A percentile compares a stretch with the other conserved stretches of the same genome.
Conservation (phyloP, 2,888 invertebrate species). For the Calameuta filiformis region DNA sequence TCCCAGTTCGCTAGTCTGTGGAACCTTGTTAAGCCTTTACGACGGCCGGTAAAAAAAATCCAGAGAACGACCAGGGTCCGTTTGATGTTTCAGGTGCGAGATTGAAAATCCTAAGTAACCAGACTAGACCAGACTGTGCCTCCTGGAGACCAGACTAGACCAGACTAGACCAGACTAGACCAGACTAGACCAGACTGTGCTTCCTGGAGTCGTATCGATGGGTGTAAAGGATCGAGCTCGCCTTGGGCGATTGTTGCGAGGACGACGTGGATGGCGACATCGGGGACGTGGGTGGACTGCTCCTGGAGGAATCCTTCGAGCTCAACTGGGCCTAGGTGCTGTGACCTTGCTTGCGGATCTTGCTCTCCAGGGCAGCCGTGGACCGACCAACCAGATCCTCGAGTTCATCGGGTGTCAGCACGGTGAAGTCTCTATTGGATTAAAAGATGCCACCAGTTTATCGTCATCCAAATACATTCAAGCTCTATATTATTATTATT, state of each 20-base stretch:
- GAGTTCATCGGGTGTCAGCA: slow-evolving; percentile 71
- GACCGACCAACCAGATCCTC: slow-evolving; percentile 71
- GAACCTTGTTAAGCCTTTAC: not conserved
- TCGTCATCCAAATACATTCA: rapidly evolving
- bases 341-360: slow-evolving; percentile 61
- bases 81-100: not conserved
- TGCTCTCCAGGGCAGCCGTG: slow-evolving; percentile 67
- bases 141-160: slow-evolving; percentile 39
- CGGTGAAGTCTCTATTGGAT: slow-evolving; percentile 56
- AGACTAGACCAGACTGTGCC: slow-evolving; percentile 34
- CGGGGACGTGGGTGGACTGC: slow-evolving; percentile 52
- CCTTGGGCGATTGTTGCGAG: slow-evolving; percentile 57
- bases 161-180: too few species aligned
- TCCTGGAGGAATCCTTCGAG: slow-evolving; percentile 46
- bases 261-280: slow-evolving; percentile 57
- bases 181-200: slow-evolving; percentile 29
- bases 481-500: not conserved
- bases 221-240: slow-evolving; percentile 59
- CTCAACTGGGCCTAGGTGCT: slow-evolving; percentile 59
- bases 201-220: slow-evolving; percentile 60
- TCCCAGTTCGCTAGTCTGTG: not conserved
- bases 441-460: not conserved
- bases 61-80: not conserved
- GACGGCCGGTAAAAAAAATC: not conserved
- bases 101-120: not conserved